phyloP scores from a whole-genome alignment of 2,113 vertebrate genomes.

The Oncorhynchus tshawytscha region DNA sequence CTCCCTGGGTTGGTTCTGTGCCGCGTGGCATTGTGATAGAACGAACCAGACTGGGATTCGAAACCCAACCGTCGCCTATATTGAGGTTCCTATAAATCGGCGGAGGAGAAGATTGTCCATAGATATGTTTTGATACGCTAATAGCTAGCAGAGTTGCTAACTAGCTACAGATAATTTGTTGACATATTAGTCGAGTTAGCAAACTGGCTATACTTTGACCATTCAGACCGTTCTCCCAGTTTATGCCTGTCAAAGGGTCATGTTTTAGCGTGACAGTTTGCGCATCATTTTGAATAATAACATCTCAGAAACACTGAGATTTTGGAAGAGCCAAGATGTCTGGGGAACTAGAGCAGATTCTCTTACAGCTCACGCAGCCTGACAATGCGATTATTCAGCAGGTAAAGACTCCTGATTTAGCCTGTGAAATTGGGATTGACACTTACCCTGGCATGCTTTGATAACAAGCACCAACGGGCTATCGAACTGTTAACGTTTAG shows the following conservation, averaged over 20 bases:
- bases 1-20: constrained; percentile 28
- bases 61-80: neutral
- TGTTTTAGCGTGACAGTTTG: neutral
- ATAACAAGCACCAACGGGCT: too few species aligned
- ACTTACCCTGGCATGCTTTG: neutral
- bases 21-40: constrained; percentile 51
- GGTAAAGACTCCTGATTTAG: constrained; percentile 57
- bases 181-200: neutral
- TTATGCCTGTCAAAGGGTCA: neutral
- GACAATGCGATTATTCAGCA: constrained; percentile 83
- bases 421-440: too few species aligned
- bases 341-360: constrained; percentile 74
- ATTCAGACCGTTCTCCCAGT: neutral
- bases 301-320: neutral
- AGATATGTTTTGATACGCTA: neutral
- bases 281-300: constrained; percentile 4
- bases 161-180: neutral
- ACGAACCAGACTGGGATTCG: constrained; percentile 3
- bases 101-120: neutral
- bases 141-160: neutral
- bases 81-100: neutral
- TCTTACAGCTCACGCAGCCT: constrained; percentile 79
- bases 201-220: constrained; percentile 6
- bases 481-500: neutral
- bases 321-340: constrained; percentile 59